Evolutionary conservation across 2,888 invertebrate genomes (phyloP).

Genomic region (Pristionchus maxplancki): DNA sequence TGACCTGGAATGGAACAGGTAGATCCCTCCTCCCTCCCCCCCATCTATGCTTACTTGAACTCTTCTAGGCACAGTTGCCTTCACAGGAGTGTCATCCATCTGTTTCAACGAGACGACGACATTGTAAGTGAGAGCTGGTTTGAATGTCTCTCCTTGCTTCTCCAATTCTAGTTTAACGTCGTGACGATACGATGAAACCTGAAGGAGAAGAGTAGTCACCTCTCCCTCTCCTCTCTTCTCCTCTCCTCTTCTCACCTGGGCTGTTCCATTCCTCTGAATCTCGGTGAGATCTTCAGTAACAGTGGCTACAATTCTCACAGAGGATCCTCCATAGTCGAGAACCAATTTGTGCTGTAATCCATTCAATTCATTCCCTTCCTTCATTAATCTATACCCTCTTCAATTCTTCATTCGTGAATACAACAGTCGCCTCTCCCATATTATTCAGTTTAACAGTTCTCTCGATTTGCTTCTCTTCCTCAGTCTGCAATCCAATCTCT

Average conservation of each 20-base stretch:
- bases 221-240: neutral
- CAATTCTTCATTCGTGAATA: constrained; percentile 74
- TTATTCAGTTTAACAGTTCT: constrained; percentile 72
- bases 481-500: constrained; percentile 53
- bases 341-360: constrained; percentile 80
- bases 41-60: constrained; percentile 60
- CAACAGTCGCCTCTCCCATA: constrained; percentile 73
- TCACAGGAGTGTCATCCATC: constrained; percentile 74
- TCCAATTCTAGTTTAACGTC: constrained; percentile 87
- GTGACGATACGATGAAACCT: constrained; percentile 87
- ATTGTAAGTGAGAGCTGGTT: constrained; percentile 89
- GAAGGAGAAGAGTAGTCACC: constrained; percentile 32
- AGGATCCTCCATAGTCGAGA: constrained; percentile 86
- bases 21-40: neutral
- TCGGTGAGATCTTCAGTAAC: constrained; percentile 91
- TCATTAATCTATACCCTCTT: constrained; percentile 59
- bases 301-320: constrained; percentile 89
- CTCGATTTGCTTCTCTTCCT: constrained; percentile 71
- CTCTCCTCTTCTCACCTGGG: constrained; percentile 56
- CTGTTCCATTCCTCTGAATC: constrained; percentile 75
- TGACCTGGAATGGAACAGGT: constrained; percentile 58
- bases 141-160: constrained; percentile 89
- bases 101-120: constrained; percentile 82
- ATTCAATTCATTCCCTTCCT: neutral
- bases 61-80: constrained; percentile 71